These are phyloP conservation scores for Volucella zonaria DNA, from an alignment of 2,888 invertebrate genomes.

Conservation along the genomic window DNA sequence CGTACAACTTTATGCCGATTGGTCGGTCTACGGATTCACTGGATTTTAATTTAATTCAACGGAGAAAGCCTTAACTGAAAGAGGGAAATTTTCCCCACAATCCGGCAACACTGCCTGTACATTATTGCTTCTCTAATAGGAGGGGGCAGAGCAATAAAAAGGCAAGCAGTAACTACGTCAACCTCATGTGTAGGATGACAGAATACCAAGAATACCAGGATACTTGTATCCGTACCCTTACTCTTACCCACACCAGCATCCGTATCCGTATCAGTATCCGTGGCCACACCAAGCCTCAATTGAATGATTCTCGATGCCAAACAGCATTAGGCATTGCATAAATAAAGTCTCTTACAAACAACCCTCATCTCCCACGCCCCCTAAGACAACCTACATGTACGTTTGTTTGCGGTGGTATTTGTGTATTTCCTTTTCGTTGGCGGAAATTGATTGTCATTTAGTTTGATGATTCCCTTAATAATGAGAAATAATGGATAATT, in stretches of 20 bases:
- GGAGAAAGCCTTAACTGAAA: no score
- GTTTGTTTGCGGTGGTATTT: slow-evolving; percentile 11
- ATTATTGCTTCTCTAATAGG: no score
- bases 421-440: slow-evolving; percentile 20
- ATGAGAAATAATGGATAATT: slow-evolving; percentile 62
- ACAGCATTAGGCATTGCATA: slow-evolving; percentile 5
- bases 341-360: neutral
- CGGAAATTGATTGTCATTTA: slow-evolving; percentile 64
- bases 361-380: no score
- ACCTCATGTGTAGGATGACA: slow-evolving; percentile 55
- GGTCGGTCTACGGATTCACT: no score
- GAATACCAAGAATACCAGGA: slow-evolving; percentile 24
- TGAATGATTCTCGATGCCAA: slow-evolving; percentile 33
- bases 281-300: slow-evolving; percentile 26
- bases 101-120: no score
- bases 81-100: no score
- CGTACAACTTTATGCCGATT: no score
- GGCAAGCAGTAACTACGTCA: slow-evolving; percentile 17
- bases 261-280: no score
- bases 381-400: neutral
- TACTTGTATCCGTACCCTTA: no score
- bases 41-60: no score
- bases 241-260: no score
- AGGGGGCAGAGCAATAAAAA: neutral
- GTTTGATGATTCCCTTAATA: slow-evolving; percentile 52